A percentile compares a stretch with the other conserved stretches of the same genome.
phyloP scores from a whole-genome alignment of 1,140 invertebrate genomes.

The Cydia splendana region DNA sequence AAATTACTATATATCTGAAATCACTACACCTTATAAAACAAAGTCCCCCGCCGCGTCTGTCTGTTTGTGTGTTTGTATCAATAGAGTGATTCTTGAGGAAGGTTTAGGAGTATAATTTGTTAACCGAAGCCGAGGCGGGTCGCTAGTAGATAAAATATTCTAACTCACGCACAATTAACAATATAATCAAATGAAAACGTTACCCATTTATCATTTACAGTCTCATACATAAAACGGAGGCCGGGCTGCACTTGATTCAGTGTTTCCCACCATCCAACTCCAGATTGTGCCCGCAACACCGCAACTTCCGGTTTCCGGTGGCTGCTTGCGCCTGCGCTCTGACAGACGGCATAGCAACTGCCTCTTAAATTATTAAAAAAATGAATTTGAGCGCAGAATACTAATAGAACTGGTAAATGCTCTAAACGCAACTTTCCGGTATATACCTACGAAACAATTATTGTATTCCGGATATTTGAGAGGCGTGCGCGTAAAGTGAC shows the following conservation, averaged over 20 bases:
- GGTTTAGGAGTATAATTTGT: no score
- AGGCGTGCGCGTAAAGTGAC: no score
- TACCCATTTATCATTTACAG: constrained; percentile 66
- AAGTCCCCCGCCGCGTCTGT: no score
- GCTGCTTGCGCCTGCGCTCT: constrained; percentile 63
- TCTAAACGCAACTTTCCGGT: no score
- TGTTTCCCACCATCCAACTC: constrained; percentile 72
- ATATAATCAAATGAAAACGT: constrained; percentile 50
- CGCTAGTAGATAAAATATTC: background rate
- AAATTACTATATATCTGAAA: no score
- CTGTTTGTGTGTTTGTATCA: no score
- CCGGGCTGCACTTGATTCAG: constrained; percentile 74
- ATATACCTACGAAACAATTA: no score
- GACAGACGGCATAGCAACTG: constrained; percentile 36
- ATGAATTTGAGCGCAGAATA: background rate
- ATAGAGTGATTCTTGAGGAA: no score
- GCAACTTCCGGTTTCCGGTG: constrained; percentile 73
- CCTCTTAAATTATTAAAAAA: background rate
- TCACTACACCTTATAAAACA: no score
- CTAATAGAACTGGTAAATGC: background rate
- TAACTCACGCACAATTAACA: background rate
- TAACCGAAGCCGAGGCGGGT: no score
- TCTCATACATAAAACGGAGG: constrained; percentile 68
- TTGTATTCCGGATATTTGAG: no score
- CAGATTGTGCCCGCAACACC: constrained; percentile 74